Percentiles rank a stretch among this genome's conserved stretches.
Conservation (phyloP, 1,140 invertebrate genomes). For the Coptotermes formosanus region DNA sequence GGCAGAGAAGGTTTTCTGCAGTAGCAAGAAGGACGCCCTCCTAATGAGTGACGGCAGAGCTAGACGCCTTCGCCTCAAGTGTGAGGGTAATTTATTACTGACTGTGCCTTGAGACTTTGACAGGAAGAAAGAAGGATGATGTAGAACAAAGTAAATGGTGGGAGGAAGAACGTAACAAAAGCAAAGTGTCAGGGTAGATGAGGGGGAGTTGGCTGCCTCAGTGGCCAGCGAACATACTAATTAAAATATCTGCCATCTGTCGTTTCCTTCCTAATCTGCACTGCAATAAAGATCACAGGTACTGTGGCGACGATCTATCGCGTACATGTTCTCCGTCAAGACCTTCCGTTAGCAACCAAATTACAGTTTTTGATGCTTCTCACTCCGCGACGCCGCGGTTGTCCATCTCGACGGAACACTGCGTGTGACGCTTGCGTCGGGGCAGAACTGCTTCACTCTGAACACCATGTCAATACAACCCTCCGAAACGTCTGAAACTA, state of each 20-base stretch:
- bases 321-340: too few species aligned
- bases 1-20: background rate
- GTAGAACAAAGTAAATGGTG: slow-evolving; percentile 18
- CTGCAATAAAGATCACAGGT: background rate
- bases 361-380: too few species aligned
- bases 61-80: background rate
- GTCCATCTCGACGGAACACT: too few species aligned
- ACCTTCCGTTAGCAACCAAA: too few species aligned
- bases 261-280: too few species aligned
- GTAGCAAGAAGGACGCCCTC: background rate
- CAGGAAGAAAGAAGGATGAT: slow-evolving; percentile 13
- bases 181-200: background rate
- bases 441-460: too few species aligned
- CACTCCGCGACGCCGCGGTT: too few species aligned
- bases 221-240: background rate
- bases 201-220: background rate
- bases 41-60: background rate
- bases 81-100: slow-evolving; percentile 11
- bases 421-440: too few species aligned
- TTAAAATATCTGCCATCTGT: too few species aligned
- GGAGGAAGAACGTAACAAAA: slow-evolving; percentile 15
- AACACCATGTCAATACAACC: too few species aligned
- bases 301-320: background rate
- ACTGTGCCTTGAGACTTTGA: background rate
- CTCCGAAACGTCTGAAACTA: too few species aligned